Evolutionary conservation across 2,888 invertebrate genomes (phyloP).

Genomic region (Eupithecia vulgata): DNA sequence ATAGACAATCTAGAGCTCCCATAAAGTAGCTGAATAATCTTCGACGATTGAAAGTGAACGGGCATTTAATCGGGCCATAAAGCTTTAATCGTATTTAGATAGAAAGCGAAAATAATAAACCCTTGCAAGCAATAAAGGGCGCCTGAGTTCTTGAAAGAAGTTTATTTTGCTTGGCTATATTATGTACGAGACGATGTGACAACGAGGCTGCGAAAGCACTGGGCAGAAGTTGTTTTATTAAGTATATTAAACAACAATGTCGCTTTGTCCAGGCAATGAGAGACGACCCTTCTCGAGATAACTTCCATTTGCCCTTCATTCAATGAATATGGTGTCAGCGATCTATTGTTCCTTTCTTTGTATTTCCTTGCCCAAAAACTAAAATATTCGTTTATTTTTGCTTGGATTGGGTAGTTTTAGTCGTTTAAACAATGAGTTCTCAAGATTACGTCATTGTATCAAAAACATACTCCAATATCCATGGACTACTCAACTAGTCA

Average conservation of each 20-base stretch:
- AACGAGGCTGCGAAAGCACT: constrained; percentile 4
- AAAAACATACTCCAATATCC: not conserved
- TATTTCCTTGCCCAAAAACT: constrained; percentile 62
- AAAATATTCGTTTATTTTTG: constrained; percentile 56
- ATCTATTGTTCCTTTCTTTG: constrained; percentile 58
- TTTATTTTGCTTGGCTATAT: constrained; percentile 10
- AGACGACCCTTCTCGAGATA: constrained; percentile 60
- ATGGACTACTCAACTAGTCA: constrained; percentile 6
- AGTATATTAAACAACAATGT: constrained; percentile 61
- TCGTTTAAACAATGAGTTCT: not conserved
- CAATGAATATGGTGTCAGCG: constrained; percentile 57
- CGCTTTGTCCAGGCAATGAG: constrained; percentile 56
- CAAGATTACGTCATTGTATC: constrained; percentile 2
- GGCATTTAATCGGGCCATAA: constrained; percentile 47
- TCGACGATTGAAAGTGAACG: constrained; percentile 41
- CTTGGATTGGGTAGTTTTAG: not conserved
- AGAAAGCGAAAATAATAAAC: constrained; percentile 42
- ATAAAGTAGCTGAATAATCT: constrained; percentile 36
- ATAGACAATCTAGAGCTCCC: constrained; percentile 27
- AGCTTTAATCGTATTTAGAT: constrained; percentile 43
- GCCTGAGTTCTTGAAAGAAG: constrained; percentile 24
- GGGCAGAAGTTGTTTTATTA: constrained; percentile 44
- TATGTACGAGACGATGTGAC: constrained; percentile 10
- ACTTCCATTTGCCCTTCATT: constrained; percentile 57
- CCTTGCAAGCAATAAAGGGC: constrained; percentile 30